Conservation (phyloP, 2,113 vertebrate genomes). For the Dipodomys spectabilis region DNA sequence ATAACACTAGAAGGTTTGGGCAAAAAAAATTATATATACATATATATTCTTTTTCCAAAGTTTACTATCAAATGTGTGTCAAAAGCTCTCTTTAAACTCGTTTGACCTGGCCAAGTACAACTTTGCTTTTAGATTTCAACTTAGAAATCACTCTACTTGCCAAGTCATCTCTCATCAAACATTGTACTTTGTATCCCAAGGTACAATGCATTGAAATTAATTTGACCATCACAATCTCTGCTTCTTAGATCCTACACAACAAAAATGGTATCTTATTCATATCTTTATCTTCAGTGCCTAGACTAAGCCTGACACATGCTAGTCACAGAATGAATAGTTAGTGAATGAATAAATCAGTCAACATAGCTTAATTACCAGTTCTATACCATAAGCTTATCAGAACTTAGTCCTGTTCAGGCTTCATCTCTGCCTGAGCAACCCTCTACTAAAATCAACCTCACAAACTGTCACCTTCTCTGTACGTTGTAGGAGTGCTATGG, state of each 20-base stretch:
- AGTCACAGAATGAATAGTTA: conserved; percentile 3
- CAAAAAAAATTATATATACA: background rate
- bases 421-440: background rate
- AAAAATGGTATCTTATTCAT: background rate
- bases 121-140: background rate
- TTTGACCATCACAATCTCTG: background rate
- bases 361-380: conserved; percentile 19
- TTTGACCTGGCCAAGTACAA: background rate
- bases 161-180: background rate
- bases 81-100: background rate
- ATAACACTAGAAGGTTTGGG: background rate
- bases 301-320: background rate
- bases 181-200: background rate
- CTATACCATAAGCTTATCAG: background rate
- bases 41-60: background rate
- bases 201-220: background rate
- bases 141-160: background rate
- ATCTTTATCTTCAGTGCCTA: conserved; percentile 10
- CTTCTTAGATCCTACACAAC: background rate
- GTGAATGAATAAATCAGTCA: conserved; percentile 10
- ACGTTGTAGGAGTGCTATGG: too few species aligned
- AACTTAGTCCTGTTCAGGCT: background rate
- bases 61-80: background rate
- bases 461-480: background rate
- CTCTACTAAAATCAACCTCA: background rate